Evolutionary conservation across 1,140 invertebrate genomes (phyloP), one percentile per base, ranked within the genome.

Genomic region (Anoplophora glabripennis): DNA sequence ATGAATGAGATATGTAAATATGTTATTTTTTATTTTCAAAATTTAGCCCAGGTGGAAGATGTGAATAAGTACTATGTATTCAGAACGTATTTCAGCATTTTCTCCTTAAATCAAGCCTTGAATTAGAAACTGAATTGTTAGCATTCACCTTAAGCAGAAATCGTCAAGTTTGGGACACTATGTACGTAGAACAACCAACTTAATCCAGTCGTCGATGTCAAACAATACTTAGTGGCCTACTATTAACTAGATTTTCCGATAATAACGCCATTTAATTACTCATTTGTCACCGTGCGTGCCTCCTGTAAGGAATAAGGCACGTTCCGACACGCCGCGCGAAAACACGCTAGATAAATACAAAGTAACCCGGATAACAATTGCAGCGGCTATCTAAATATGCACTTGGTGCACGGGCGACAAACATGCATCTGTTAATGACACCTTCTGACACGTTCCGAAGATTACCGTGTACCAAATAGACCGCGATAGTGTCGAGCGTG

Each of bases 391-490:
- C 48, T 51, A 51, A 51, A 51, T 51, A 51, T 51, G 48, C 48
- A 51, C 33, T 51, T 51, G 35, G 15, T 46, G 44, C 44, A 14
- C 21, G 48, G 21, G 15, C 21, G 48, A 51, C 48, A 51, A 51
- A 51, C 33, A 51, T 51, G 35, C 48, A 51, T 51, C 48, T 51
- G 48, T 37, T 51, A 51, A 51, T 51, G 28, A 37, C 48, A 51
- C 48, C 28, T 51, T 33, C 17, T 10, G 35, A 51, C 48, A 51
- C 48, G 48, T 51, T 51, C 35, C 11, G 35, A 21, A 51, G 48
- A 51, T 51, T 51, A 51, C 18, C 17, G 28, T 17, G 44, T 28
- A 18, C 28, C 28, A 46, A 7, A 17, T 17, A 8, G 7, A 17
- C 10, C 11, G 7, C 44, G 17, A 46, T n/a, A 28, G 17, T 46